These are phyloP conservation scores for Loriculus beryllinus DNA, from an alignment of 2,797 vertebrate genomes.

Conservation along the genomic window DNA sequence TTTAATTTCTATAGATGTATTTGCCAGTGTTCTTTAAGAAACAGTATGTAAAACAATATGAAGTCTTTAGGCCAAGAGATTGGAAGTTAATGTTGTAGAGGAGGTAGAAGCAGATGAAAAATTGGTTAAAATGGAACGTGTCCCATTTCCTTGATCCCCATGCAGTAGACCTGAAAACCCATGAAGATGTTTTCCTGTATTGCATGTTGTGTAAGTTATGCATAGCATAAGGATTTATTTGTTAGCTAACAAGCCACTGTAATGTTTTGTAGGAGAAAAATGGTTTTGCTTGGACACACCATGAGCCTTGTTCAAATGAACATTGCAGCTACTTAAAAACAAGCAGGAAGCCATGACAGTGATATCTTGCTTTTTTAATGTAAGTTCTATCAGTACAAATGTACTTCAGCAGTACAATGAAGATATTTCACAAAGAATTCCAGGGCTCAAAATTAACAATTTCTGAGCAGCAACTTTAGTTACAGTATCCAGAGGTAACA, in stretches of 20 bases:
- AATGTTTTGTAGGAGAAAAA: not conserved
- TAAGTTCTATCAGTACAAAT: slow-evolving; percentile 81
- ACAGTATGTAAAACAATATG: not conserved
- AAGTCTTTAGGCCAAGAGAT: not conserved
- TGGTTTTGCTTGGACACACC: not conserved
- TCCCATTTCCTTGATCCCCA: not conserved
- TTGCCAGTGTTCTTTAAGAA: not conserved
- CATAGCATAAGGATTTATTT: not conserved
- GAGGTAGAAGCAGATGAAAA: not conserved
- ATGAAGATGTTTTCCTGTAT: not conserved
- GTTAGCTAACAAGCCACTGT: not conserved
- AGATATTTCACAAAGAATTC: slow-evolving; percentile 76
- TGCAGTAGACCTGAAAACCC: not conserved
- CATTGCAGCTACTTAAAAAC: not conserved
- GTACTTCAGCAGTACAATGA: too few species aligned
- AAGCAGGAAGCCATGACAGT: not conserved
- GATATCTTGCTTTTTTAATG: not conserved
- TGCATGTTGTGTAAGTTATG: not conserved
- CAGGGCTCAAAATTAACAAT: slow-evolving; percentile 81
- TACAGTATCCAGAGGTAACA: slow-evolving; percentile 79
- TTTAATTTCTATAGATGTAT: not conserved
- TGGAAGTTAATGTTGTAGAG: not conserved
- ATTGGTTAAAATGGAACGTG: not conserved
- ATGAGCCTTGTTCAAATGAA: not conserved
- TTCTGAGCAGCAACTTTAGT: slow-evolving; percentile 79